Evolutionary conservation across 1,140 invertebrate species (phyloP).

Genomic region (Nasonia vitripennis): DNA sequence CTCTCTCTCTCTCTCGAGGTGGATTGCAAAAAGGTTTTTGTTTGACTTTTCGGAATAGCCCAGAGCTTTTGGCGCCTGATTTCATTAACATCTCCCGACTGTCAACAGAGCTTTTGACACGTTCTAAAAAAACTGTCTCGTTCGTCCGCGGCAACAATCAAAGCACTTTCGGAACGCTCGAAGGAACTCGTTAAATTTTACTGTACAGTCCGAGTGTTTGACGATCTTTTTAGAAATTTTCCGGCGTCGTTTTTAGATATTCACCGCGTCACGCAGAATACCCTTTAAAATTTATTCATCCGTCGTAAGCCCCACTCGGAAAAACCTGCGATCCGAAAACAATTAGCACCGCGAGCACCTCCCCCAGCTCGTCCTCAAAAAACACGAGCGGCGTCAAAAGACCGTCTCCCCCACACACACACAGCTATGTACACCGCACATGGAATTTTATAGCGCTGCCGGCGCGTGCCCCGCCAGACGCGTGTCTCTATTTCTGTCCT

Average conservation of each 20-base stretch:
- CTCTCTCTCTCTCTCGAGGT: too few relatives aligned
- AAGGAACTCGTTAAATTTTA: too few relatives aligned
- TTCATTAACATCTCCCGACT: slow-evolving; percentile 2
- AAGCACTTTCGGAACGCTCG: neutral
- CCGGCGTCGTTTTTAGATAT: too few relatives aligned
- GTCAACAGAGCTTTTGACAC: neutral
- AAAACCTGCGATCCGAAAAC: too few relatives aligned
- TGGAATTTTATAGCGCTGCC: slow-evolving; percentile 41
- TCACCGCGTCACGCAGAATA: too few relatives aligned
- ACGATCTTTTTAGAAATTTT: too few relatives aligned
- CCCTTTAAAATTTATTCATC: too few relatives aligned
- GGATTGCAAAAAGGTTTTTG: neutral
- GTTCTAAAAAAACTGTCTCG: neutral
- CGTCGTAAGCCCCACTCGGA: too few relatives aligned
- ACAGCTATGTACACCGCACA: neutral
- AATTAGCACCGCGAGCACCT: too few relatives aligned
- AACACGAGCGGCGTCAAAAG: neutral
- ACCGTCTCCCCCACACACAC: too few relatives aligned
- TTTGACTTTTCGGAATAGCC: neutral
- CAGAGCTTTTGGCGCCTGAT: neutral
- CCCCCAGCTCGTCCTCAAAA: neutral
- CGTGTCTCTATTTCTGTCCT: slow-evolving; percentile 45
- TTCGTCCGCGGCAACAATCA: slow-evolving; percentile 5
- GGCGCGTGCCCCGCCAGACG: slow-evolving; percentile 46
- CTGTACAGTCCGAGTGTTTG: too few relatives aligned